phyloP scores from a whole-genome alignment of 2,113 vertebrate species.

The Ictalurus punctatus region DNA sequence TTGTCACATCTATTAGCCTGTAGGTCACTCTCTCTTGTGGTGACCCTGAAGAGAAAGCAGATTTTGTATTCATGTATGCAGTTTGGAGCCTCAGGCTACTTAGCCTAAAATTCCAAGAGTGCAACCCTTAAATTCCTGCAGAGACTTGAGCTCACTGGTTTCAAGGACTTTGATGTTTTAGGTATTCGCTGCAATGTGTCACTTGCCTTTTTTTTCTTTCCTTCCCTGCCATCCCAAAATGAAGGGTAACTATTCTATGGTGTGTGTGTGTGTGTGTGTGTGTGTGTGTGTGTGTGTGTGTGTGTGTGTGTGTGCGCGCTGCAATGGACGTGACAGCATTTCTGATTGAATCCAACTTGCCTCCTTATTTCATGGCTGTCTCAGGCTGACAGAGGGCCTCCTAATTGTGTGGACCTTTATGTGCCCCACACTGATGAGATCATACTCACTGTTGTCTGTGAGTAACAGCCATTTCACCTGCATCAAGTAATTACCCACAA shows the following conservation, averaged over 20 bases:
- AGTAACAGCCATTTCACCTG: conserved; percentile 47
- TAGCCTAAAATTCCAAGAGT: conserved; percentile 41
- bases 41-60: conserved; percentile 27
- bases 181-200: conserved; percentile 23
- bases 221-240: conserved; percentile 3
- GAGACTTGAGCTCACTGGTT: conserved; percentile 31
- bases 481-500: conserved; percentile 27
- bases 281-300: conserved; percentile 30
- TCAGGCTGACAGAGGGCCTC: conserved; percentile 56
- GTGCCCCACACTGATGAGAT: conserved; percentile 51
- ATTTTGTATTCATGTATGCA: conserved; percentile 48
- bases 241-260: conserved; percentile 33
- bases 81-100: conserved; percentile 45
- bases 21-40: conserved; percentile 41
- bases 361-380: conserved; percentile 39
- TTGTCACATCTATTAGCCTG: conserved; percentile 53
- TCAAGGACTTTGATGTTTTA: conserved; percentile 43
- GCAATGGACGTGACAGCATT: conserved; percentile 41
- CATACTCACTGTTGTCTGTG: conserved; percentile 39
- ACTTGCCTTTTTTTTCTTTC: conserved; percentile 21
- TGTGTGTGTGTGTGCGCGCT: conserved; percentile 12
- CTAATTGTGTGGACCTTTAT: conserved; percentile 38
- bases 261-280: conserved; percentile 28
- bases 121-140: conserved; percentile 38
- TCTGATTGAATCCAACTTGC: conserved; percentile 57